These are phyloP conservation scores for Euspilapteryx auroguttella DNA, from an alignment of 2,888 invertebrate genomes.

Conservation along the genomic window DNA sequence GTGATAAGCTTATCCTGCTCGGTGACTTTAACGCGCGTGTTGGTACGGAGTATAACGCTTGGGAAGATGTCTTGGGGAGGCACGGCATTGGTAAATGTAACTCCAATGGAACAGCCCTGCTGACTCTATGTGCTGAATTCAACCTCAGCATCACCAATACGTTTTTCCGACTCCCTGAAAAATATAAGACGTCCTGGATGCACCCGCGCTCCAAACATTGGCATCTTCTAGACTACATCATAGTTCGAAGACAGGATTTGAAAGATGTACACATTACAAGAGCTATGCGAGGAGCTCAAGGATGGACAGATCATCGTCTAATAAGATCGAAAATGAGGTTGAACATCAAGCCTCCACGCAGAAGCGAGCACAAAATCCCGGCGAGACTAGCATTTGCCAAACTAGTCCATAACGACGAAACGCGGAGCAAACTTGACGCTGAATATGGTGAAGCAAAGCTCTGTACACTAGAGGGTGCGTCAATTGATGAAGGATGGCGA, in stretches of 20 bases:
- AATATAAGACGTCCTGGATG: constrained; percentile 11
- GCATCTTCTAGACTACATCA: constrained; percentile 10
- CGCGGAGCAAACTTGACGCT: not conserved
- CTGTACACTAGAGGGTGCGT: constrained; percentile 1
- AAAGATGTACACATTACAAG: constrained; percentile 11
- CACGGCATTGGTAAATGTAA: constrained; percentile 11
- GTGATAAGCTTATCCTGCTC: not conserved
- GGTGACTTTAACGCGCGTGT: constrained; percentile 6
- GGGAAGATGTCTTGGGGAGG: constrained; percentile 8
- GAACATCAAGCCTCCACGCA: constrained; percentile 4
- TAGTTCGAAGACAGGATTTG: constrained; percentile 8
- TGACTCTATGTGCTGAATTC: constrained; percentile 8
- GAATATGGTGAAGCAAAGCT: not conserved
- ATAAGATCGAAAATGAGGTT: constrained; percentile 8
- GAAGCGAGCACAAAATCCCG: constrained; percentile 1
- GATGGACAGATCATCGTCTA: constrained; percentile 11
- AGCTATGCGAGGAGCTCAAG: constrained; percentile 11
- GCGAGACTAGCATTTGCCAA: constrained; percentile 1
- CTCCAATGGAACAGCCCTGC: constrained; percentile 6
- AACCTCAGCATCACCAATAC: constrained; percentile 7
- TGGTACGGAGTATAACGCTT: constrained; percentile 4
- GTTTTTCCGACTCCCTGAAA: constrained; percentile 8
- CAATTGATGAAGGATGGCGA: not conserved
- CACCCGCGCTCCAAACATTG: constrained; percentile 12
- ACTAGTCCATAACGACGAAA: constrained; percentile 1